A percentile compares a stretch with the other conserved stretches of the same genome.
phyloP scores from a whole-genome alignment of 1,140 invertebrate genomes.

The Parasteatoda tepidariorum region DNA sequence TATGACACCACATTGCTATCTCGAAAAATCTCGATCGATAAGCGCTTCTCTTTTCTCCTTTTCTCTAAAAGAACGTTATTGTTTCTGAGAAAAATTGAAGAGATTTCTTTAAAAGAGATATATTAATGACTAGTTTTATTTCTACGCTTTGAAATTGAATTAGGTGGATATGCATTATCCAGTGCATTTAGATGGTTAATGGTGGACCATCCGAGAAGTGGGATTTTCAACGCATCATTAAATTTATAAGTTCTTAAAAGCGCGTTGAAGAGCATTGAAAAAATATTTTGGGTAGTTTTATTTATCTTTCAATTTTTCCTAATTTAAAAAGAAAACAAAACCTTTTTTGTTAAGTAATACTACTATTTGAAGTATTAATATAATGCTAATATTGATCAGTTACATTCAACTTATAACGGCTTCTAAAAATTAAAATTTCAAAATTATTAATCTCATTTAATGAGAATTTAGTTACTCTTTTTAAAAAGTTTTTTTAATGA shows the following conservation, averaged over 20 bases:
- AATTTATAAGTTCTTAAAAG: not conserved
- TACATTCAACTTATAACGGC: too few relatives aligned
- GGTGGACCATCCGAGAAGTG: not conserved
- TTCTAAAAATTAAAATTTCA: too few relatives aligned
- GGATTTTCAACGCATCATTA: not conserved
- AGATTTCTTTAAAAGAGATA: not conserved
- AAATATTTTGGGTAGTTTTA: too few relatives aligned
- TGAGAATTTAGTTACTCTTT: too few relatives aligned
- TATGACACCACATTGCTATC: slow-evolving; percentile 9
- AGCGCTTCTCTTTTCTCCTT: not conserved
- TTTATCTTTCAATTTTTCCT: too few relatives aligned
- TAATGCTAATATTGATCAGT: too few relatives aligned
- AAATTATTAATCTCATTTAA: too few relatives aligned
- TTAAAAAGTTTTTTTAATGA: too few relatives aligned
- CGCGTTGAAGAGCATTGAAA: too few relatives aligned
- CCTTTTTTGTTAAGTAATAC: too few relatives aligned
- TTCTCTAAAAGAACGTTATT: not conserved
- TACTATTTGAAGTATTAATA: too few relatives aligned
- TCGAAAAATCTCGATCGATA: not conserved
- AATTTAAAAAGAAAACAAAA: too few relatives aligned
- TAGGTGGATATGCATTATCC: not conserved
- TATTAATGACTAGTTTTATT: not conserved
- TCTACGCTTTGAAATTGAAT: not conserved
- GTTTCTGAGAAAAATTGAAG: not conserved
- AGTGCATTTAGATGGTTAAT: not conserved